Percentiles rank a stretch among this genome's conserved stretches.
phyloP scores from a whole-genome alignment of 2,888 invertebrate genomes.

The Sicus ferrugineus region DNA sequence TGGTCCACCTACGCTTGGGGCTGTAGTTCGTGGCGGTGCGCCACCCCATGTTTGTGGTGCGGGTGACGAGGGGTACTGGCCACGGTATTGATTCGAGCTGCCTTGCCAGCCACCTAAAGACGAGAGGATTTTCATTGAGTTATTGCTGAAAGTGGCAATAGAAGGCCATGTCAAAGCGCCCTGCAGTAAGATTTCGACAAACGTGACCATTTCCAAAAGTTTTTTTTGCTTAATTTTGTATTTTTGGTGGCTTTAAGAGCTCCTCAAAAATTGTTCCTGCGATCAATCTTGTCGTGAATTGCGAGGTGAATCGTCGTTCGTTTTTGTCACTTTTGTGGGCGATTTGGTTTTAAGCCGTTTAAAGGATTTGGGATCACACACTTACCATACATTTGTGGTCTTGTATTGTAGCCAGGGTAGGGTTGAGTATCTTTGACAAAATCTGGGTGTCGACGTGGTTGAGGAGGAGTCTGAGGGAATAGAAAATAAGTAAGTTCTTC shows the following conservation, averaged over 20 bases:
- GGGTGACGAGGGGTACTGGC: constrained; percentile 63
- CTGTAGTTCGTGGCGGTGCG: constrained; percentile 59
- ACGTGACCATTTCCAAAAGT: too few relatives aligned
- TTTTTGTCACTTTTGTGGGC: too few relatives aligned
- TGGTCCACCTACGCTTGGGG: constrained; percentile 55
- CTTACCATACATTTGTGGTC: constrained; percentile 74
- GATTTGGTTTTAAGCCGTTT: too few relatives aligned
- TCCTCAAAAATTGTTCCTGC: not conserved
- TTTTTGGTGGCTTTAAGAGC: not conserved
- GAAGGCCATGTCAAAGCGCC: too few relatives aligned
- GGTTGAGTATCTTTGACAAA: constrained; percentile 80
- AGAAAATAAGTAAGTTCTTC: not conserved
- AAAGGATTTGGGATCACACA: too few relatives aligned
- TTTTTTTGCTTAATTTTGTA: not conserved
- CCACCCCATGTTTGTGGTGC: constrained; percentile 61
- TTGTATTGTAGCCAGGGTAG: constrained; percentile 72
- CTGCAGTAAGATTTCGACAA: too few relatives aligned
- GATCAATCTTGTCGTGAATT: too few relatives aligned
- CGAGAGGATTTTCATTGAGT: not conserved
- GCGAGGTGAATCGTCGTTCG: too few relatives aligned
- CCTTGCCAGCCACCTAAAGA: constrained; percentile 71
- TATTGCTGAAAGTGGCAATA: too few relatives aligned
- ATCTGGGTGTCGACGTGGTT: constrained; percentile 82
- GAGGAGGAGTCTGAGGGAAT: constrained; percentile 69
- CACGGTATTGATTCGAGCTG: constrained; percentile 66